phyloP scores from a whole-genome alignment of 2,113 vertebrate species.

The Anser brachyrhynchus region DNA sequence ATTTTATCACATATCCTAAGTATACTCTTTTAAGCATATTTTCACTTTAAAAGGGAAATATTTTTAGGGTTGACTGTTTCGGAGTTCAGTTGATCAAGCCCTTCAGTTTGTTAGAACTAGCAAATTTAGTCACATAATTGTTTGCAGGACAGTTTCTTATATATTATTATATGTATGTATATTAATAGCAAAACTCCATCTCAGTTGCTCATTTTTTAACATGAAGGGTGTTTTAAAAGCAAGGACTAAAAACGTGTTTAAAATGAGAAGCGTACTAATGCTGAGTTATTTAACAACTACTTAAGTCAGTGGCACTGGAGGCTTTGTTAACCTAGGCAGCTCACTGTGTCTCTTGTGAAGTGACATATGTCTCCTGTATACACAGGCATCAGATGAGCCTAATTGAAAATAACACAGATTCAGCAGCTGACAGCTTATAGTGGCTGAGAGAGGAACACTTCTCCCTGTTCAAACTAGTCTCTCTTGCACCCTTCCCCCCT shows the following conservation, averaged over 20 bases:
- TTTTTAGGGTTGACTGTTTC: constrained; percentile 17
- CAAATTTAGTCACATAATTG: neutral
- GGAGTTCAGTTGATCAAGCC: neutral
- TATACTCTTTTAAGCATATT: constrained; percentile 19
- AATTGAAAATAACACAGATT: constrained; percentile 62
- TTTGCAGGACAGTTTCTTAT: neutral
- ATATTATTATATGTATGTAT: neutral
- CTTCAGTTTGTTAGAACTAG: neutral
- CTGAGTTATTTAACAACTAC: neutral
- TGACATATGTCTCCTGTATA: constrained; percentile 40
- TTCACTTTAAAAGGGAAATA: constrained; percentile 25
- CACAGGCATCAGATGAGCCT: constrained; percentile 5
- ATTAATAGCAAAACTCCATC: neutral
- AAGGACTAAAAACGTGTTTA: neutral
- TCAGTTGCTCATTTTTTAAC: neutral
- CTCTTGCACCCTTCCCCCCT: neutral
- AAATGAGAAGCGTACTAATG: neutral
- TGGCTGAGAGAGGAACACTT: neutral
- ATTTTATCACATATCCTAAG: constrained; percentile 18
- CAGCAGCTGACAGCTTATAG: constrained; percentile 36
- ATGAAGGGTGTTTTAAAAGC: neutral
- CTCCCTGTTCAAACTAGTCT: neutral
- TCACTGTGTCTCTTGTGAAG: constrained; percentile 9
- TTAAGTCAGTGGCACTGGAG: neutral
- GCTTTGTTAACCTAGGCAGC: constrained; percentile 29